Evolutionary conservation across 1,140 invertebrate species (phyloP).

Genomic region (Sarcophaga bullata): DNA sequence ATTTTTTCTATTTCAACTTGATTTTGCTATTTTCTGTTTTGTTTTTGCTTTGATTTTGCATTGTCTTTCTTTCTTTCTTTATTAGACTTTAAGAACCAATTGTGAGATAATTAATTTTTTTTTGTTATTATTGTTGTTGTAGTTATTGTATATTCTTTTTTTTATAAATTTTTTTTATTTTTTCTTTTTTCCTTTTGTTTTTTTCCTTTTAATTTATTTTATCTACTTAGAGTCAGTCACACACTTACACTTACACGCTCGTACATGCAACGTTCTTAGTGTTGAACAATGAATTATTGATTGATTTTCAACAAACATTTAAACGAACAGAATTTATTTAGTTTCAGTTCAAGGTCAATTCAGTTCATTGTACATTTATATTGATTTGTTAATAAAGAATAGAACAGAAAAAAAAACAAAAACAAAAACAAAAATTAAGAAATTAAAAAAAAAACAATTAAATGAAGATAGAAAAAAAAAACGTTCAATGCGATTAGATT

Average conservation of each 20-base stretch:
- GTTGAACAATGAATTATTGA: constrained; percentile 4
- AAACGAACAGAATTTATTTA: constrained; percentile 17
- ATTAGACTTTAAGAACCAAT: constrained; percentile 20
- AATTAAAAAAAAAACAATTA: neutral
- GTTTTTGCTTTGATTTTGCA: neutral
- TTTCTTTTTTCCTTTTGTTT: neutral
- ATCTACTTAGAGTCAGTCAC: neutral
- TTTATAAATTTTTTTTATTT: neutral
- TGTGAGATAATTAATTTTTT: constrained; percentile 25
- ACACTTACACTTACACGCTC: too few relatives aligned
- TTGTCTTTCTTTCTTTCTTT: neutral
- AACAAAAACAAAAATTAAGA: neutral
- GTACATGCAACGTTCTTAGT: neutral
- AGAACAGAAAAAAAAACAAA: neutral
- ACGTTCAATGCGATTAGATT: constrained; percentile 2
- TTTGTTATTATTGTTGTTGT: neutral
- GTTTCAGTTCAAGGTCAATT: constrained; percentile 33
- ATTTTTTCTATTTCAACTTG: neutral
- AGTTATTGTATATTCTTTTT: neutral
- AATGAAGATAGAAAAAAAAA: neutral
- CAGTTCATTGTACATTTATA: constrained; percentile 13
- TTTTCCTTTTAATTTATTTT: neutral
- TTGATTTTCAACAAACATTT: constrained; percentile 31
- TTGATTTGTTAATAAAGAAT: constrained; percentile 28
- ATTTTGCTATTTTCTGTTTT: neutral